Evolutionary conservation across 1,140 invertebrate genomes (phyloP), one percentile per base, ranked within the genome.

Genomic region (Leptinotarsa texana): DNA sequence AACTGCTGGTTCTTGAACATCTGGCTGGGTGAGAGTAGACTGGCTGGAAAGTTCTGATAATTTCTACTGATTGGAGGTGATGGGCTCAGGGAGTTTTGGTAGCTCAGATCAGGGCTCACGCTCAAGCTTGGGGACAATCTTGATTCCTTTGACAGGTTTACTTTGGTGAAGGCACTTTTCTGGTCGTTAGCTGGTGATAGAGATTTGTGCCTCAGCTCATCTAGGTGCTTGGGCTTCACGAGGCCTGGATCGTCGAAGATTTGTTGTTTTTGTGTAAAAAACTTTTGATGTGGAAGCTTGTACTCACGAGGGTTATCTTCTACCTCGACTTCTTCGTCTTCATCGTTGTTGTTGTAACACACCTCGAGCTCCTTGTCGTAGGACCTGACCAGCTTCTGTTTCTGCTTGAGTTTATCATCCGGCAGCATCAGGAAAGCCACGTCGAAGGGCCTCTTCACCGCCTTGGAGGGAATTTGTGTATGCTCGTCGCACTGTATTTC

Each of bases 381-480:
- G 48, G 69, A 78, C 63, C 76, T 82, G 3, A 67, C 21, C 21
- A 81, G 33, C 69, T 83, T 88, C 79, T 92, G 90, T 78, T 92
- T 91, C 67, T 91, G 89, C 51, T 91, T 90, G 62, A 92, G 82
- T 80, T 94, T 93, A 70, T 95, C 94, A 78, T 95, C 94, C 3
- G 94, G 94, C 80, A 94, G 92, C 86, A 95, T 94, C 4, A 96
- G 85, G 77, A 96, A 96, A 2, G 94, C 94, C 0, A 96, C 94
- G 82, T 96, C 94, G 80, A 96, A 96, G 13, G 93, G 93, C 17
- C 94, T 86, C 79, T 95, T 95, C 22, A 89, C 85, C 42, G 80
- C 75, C 72, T 82, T 83, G 21, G 71, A 69, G 13, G 78, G 22
- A 3, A 82, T 79, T 62, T 80, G 73, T 13, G 78, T 81, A 27